Evolutionary conservation across 2,888 invertebrate species (phyloP).

Genomic region (Ormyrus pomaceus): DNA sequence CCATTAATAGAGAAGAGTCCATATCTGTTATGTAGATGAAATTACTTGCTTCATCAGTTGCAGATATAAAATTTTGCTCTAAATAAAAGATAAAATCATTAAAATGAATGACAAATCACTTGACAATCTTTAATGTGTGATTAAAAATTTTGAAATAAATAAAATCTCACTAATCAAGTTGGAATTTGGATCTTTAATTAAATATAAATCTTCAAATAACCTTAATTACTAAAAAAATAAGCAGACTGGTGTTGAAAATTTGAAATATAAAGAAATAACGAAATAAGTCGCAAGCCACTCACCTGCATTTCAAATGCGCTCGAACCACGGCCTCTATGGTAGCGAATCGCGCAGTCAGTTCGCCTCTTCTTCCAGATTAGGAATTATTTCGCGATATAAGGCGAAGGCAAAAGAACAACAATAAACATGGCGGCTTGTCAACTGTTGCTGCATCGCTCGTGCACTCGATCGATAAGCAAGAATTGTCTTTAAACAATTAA

Average conservation of each 20-base stretch:
- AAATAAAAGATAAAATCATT: neutral
- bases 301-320: conserved; percentile 48
- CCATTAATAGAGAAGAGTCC: conserved; percentile 61
- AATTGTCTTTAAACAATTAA: too few relatives aligned
- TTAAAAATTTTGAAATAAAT: neutral
- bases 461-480: conserved; percentile 10
- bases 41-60: conserved; percentile 2
- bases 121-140: neutral
- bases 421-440: conserved; percentile 46
- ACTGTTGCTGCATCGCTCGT: neutral
- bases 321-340: conserved; percentile 41
- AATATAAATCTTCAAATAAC: neutral
- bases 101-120: neutral
- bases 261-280: conserved; percentile 15
- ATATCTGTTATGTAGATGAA: conserved; percentile 11
- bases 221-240: neutral
- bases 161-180: neutral
- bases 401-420: conserved; percentile 46
- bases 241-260: neutral
- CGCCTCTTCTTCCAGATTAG: conserved; percentile 51
- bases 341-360: conserved; percentile 39
- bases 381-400: conserved; percentile 55
- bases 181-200: neutral
- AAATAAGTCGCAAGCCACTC: neutral
- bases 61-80: neutral